phyloP scores from a whole-genome alignment of 53 echinoderm and acorn worm species.

The Zoroaster sp. region DNA sequence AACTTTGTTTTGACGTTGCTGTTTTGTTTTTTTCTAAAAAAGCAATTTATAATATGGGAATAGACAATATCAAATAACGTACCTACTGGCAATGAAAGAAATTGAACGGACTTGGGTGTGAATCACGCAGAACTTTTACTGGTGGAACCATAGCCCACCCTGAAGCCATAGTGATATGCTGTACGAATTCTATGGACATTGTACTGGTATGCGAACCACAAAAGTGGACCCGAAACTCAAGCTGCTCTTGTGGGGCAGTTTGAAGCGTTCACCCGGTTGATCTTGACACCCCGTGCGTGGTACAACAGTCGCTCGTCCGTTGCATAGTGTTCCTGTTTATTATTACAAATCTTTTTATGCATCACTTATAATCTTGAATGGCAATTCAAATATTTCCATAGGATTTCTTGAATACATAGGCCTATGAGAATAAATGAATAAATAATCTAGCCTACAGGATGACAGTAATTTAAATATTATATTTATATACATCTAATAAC shows the following conservation, averaged over 20 bases:
- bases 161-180: not conserved
- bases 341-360: too few relatives aligned
- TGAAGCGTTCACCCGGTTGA: slow-evolving; percentile 37
- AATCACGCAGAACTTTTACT: not conserved
- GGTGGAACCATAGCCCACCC: not conserved
- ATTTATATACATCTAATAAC: too few relatives aligned
- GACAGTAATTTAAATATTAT: too few relatives aligned
- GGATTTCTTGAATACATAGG: too few relatives aligned
- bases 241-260: slow-evolving; percentile 31
- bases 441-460: too few relatives aligned
- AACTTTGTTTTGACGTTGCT: not conserved
- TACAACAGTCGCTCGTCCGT: not conserved
- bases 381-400: too few relatives aligned
- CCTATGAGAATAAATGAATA: too few relatives aligned
- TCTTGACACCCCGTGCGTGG: slow-evolving; percentile 18
- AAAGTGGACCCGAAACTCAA: not conserved
- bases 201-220: slow-evolving; percentile 20
- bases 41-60: not conserved
- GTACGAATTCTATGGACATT: not conserved
- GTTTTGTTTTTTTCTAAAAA: too few relatives aligned
- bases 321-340: too few relatives aligned
- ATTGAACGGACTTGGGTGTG: not conserved
- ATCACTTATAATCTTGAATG: too few relatives aligned
- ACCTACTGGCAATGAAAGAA: not conserved
- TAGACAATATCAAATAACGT: slow-evolving; percentile 10